These are phyloP conservation scores for Cottoperca gobio DNA, from an alignment of 2,797 vertebrate species.

Conservation along the genomic window DNA sequence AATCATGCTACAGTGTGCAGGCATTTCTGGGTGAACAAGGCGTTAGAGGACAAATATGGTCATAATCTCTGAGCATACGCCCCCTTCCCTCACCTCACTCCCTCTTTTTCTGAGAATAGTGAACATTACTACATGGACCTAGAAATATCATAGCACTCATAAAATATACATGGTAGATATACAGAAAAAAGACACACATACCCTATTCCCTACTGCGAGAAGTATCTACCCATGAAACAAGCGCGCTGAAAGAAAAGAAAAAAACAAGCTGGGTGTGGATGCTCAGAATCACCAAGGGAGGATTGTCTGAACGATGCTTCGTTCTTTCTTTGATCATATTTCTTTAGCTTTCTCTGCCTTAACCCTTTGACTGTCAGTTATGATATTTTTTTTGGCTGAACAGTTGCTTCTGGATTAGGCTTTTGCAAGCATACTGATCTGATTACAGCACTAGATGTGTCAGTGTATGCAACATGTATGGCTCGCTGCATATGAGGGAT, in stretches of 20 bases:
- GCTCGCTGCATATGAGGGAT: constrained; percentile 61
- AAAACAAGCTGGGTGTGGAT: constrained; percentile 14
- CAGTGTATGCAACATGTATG: constrained; percentile 78
- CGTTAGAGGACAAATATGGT: constrained; percentile 18
- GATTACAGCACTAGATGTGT: constrained; percentile 73
- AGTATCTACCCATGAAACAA: constrained; percentile 30
- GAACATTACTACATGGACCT: constrained; percentile 36
- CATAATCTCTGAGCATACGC: constrained; percentile 24
- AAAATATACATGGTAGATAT: constrained; percentile 56
- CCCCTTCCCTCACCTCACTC: constrained; percentile 3
- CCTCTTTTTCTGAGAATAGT: constrained; percentile 16
- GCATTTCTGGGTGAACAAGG: constrained; percentile 6
- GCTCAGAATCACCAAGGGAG: constrained; percentile 23
- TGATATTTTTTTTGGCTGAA: constrained; percentile 19
- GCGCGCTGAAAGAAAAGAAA: constrained; percentile 27
- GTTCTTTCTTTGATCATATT: constrained; percentile 42
- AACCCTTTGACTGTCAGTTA: constrained; percentile 34
- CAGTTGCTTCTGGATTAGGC: constrained; percentile 44
- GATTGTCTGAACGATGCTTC: constrained; percentile 29
- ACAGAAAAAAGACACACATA: constrained; percentile 22
- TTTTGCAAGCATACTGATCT: constrained; percentile 54
- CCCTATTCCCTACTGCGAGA: constrained; percentile 4
- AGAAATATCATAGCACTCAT: constrained; percentile 54
- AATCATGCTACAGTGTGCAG: constrained; percentile 13
- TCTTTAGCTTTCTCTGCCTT: constrained; percentile 27